phyloP scores from a whole-genome alignment of 2,797 vertebrate genomes.

The Chelon labrosus region DNA sequence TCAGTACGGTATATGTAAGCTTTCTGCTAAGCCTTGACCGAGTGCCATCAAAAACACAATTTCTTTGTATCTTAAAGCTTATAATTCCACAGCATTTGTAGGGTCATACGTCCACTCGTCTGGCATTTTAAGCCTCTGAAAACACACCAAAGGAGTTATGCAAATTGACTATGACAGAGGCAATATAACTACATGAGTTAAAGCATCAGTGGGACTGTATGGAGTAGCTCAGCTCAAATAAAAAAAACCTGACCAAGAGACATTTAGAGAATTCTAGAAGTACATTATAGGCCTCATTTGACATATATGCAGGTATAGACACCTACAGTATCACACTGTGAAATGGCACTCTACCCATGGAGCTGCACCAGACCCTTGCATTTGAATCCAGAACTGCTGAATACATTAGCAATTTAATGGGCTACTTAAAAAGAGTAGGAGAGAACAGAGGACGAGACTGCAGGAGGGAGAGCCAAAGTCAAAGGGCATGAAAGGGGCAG shows the following conservation, averaged over 20 bases:
- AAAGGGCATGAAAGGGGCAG: conserved; percentile 70
- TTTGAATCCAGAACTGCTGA: conserved; percentile 62
- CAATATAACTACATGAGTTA: conserved; percentile 36
- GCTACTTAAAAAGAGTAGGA: conserved; percentile 45
- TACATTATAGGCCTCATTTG: conserved; percentile 44
- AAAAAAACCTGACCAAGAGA: conserved; percentile 31
- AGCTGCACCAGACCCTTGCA: conserved; percentile 56
- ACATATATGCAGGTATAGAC: conserved; percentile 39
- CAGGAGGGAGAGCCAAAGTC: conserved; percentile 57
- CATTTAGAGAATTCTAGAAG: conserved; percentile 37
- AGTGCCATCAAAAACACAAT: conserved; percentile 8
- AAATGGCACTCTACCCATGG: conserved; percentile 47
- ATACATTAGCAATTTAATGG: conserved; percentile 70
- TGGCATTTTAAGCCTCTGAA: conserved; percentile 32
- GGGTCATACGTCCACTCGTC: conserved; percentile 6
- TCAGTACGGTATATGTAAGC: neutral
- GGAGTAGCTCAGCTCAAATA: conserved; percentile 18
- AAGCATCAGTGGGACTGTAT: conserved; percentile 39
- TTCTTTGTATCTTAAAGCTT: conserved; percentile 5
- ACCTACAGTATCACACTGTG: conserved; percentile 43
- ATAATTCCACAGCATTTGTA: conserved; percentile 13
- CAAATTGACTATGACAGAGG: conserved; percentile 46
- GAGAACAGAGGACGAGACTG: conserved; percentile 30
- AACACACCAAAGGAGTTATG: conserved; percentile 42
- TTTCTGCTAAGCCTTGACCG: neutral